Base-by-base conservation (phyloP, 2,888 invertebrate genomes). In the Mystacides longicornis region DNA sequence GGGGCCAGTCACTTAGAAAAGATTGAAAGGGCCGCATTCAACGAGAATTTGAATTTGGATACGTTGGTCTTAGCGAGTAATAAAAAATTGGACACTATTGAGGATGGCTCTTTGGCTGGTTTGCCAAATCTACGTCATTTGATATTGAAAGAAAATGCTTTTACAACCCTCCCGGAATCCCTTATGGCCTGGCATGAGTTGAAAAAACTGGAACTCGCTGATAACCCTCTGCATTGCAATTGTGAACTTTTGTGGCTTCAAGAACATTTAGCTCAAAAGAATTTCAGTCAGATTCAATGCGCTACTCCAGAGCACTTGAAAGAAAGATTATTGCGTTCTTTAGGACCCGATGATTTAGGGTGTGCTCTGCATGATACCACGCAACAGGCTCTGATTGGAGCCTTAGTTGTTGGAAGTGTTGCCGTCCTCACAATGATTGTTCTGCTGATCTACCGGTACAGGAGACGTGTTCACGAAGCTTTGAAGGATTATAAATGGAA, bases 401-500 rank as follows among this genome's bases (percentile, higher is more conserved):
- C 88, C 0, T 74, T 88, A 1, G 81, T 89, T 56, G 88, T 87
- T 4, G 83, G 82, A 20, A 85, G 85, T 52, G 83, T 89, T 1
- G 87, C 87, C 9, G 71, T 85, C 2, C 73, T 91, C 50, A 85
- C 86, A 1, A 82, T 86, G 1, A 69, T 91, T 51, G 83, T 84
- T 3, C 73, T 91, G 61, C 78, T 91, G 48, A 73, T 90, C 59
- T 92, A 89, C 70, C 80, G 87, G 64, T 92, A 89, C 68, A 81
- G 92, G 23, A 84, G 87, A 61, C 83, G 85, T 66, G 84, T 93
- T 64, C 84, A 88, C 45, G 90, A 90, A 66, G 84, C 87, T 54
- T 76, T 93, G 55, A 91, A 91, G 68, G 90, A 86, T 67, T 87
- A 86, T 75, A 86, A 86, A 66, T 87, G 86, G 86, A 87, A 85